Evolutionary conservation across 2,888 invertebrate species (phyloP).

Genomic region (Hirtodrosophila alboralis): DNA sequence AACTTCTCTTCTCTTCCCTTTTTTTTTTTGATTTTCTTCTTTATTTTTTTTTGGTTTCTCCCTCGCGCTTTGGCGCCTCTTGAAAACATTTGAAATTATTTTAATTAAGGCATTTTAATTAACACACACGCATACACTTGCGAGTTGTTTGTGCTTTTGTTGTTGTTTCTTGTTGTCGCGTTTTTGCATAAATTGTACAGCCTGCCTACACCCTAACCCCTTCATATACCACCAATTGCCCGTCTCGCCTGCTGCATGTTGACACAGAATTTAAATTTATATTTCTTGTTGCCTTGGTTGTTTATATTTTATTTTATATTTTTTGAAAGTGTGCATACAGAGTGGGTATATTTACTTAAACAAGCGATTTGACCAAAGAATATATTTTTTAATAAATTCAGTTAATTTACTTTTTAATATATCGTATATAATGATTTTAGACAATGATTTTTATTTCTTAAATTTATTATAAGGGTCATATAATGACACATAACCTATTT

Average conservation of each 20-base stretch:
- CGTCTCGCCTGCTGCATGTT: constrained; percentile 52
- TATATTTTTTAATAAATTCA: too few relatives aligned
- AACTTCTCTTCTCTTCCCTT: constrained; percentile 9
- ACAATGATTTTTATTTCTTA: too few relatives aligned
- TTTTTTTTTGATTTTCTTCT: constrained; percentile 10
- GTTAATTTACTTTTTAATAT: too few relatives aligned
- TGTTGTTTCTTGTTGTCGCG: constrained; percentile 46
- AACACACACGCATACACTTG: constrained; percentile 55
- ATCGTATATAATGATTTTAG: too few relatives aligned
- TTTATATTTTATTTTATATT: constrained; percentile 16
- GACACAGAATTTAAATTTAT: constrained; percentile 76
- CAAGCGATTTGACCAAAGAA: neutral
- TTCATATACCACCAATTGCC: neutral
- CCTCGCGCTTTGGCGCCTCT: constrained; percentile 13
- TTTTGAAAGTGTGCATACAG: neutral
- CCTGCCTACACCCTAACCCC: constrained; percentile 8
- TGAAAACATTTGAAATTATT: constrained; percentile 59
- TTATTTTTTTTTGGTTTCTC: constrained; percentile 6
- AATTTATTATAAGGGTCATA: too few relatives aligned
- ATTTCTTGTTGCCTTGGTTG: constrained; percentile 30
- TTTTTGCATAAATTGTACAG: constrained; percentile 61
- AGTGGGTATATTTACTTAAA: neutral
- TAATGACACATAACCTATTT: too few relatives aligned
- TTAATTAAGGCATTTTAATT: constrained; percentile 77
- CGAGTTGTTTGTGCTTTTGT: constrained; percentile 19